These are phyloP conservation scores for Pandemis cinnamomeana DNA, from an alignment of 2,888 invertebrate species.

Conservation along the genomic window DNA sequence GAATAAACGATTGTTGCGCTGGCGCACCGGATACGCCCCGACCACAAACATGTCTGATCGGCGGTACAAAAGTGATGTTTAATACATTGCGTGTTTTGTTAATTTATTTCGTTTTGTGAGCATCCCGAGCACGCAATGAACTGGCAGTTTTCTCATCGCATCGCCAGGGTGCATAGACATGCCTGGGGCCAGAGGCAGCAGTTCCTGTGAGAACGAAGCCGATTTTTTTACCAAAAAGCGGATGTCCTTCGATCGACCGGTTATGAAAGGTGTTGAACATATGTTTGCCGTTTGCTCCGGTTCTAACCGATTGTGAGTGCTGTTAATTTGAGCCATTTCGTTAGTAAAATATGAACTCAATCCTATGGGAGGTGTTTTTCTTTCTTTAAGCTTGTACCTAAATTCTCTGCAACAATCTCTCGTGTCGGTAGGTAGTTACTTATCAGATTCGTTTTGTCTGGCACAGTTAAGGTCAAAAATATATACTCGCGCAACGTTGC, in stretches of 20 bases:
- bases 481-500: too few species aligned
- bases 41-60: neutral
- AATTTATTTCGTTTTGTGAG: neutral
- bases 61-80: neutral
- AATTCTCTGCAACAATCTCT: neutral
- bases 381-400: neutral
- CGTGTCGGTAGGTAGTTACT: too few species aligned
- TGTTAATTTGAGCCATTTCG: constrained; percentile 40
- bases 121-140: neutral
- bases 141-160: neutral
- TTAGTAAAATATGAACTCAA: neutral
- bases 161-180: neutral
- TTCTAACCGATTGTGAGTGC: constrained; percentile 58
- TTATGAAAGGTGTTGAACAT: constrained; percentile 84
- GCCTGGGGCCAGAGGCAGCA: constrained; percentile 53
- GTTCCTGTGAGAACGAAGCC: constrained; percentile 84
- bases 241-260: constrained; percentile 83
- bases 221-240: constrained; percentile 81
- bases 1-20: constrained; percentile 80
- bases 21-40: constrained; percentile 73
- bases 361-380: neutral
- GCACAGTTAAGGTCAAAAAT: too few species aligned
- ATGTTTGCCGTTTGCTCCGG: constrained; percentile 78
- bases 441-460: too few species aligned
- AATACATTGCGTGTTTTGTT: neutral